Evolutionary conservation across 2,888 invertebrate genomes (phyloP), one percentile per base, ranked within the genome.

Genomic region (Pocota personata): DNA sequence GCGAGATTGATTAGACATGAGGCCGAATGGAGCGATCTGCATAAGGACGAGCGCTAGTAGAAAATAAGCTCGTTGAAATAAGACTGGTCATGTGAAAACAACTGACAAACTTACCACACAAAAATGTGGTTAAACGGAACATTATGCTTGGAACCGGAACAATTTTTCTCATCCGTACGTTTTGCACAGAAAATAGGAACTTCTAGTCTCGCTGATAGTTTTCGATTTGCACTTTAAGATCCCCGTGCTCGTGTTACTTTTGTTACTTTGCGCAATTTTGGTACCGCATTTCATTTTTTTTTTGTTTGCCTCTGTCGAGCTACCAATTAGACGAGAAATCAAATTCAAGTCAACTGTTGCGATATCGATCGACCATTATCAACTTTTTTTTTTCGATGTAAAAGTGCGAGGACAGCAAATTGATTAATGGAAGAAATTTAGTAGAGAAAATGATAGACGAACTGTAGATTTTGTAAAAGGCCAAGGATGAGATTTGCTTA

Each of bases 261-360:
- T 32, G 55, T 48, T 40, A 19, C 52, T 24, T 58, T 43, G 12
- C 55, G 27, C 30, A 35, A 57, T 37, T 69, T 72, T 16, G 7
- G 16, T 16, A 21, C 14, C 40, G 12, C 27, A 57, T 30, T 35
- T 27, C 3, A 10, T n/a, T 10, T 52, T 71, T 30, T 19, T 5
- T 43, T 43, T 32, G n/a, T n/a, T 40, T 27, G 69, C 64, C 58
- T 55, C 78, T 62, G 62, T 43, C 40, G 40, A 48, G 75, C 75
- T 79, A 52, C 80, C 75, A 84, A 80, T 80, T 84, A 76, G 64
- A 21, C 30, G 30, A 80, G 58, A 80, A 84, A 84, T 48, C 75
- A 75, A 71, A 84, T 52, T 80, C 71, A 30, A 84, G 84, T 84
- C 35, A 84, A 64, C 24, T 16, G 52, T 19, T 16, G 21, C 50